Percentiles rank a stretch among this genome's conserved stretches.
Conservation (phyloP, 2,797 vertebrate species). For the Spinibarbus caldwelli region DNA sequence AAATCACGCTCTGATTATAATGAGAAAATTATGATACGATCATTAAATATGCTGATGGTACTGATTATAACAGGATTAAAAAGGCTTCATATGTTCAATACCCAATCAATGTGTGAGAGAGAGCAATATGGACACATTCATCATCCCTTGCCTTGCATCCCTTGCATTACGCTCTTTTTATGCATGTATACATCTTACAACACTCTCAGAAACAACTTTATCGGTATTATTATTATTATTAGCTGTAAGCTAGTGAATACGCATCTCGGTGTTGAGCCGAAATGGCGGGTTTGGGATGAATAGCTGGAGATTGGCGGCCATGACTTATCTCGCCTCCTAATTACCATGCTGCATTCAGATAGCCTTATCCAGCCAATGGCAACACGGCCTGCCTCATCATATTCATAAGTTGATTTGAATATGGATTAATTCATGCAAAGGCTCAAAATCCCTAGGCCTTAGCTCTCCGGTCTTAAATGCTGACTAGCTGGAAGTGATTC, state of each 20-base stretch:
- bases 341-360: slow-evolving; percentile 45
- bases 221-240: slow-evolving; percentile 33
- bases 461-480: not conserved
- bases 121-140: slow-evolving; percentile 10
- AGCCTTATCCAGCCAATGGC: slow-evolving; percentile 50
- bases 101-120: slow-evolving; percentile 53
- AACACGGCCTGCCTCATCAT: slow-evolving; percentile 33
- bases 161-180: slow-evolving; percentile 24
- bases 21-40: slow-evolving; percentile 76
- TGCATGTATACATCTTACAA: not conserved
- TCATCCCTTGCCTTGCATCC: not conserved
- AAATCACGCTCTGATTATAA: slow-evolving; percentile 79
- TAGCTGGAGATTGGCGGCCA: slow-evolving; percentile 46
- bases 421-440: slow-evolving; percentile 19
- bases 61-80: slow-evolving; percentile 70
- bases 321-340: slow-evolving; percentile 53
- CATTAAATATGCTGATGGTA: slow-evolving; percentile 75
- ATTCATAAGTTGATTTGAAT: slow-evolving; percentile 47
- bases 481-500: slow-evolving; percentile 24
- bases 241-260: slow-evolving; percentile 25
- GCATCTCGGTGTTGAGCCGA: slow-evolving; percentile 10
- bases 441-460: slow-evolving; percentile 9
- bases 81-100: slow-evolving; percentile 46
- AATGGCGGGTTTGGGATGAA: slow-evolving; percentile 42
- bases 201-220: slow-evolving; percentile 14